These are phyloP conservation scores for Macrocentrus cingulum DNA, from an alignment of 1,140 invertebrate species.

Conservation along the genomic window DNA sequence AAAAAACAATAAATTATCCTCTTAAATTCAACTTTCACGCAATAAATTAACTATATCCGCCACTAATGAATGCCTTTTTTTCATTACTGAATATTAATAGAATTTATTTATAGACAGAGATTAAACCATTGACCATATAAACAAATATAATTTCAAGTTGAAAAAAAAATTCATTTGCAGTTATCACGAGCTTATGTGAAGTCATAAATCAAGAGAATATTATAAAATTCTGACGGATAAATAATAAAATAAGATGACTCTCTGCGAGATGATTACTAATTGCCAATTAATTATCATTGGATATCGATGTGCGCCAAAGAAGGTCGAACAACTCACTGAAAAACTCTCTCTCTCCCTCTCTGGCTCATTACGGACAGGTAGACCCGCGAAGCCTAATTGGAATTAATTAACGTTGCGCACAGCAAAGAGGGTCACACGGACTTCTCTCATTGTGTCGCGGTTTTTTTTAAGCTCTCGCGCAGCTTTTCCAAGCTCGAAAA, in stretches of 20 bases:
- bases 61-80: too few species aligned
- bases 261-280: not conserved
- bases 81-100: too few species aligned
- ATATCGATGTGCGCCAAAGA: not conserved
- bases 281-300: not conserved
- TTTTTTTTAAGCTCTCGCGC: not conserved
- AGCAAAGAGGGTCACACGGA: not conserved
- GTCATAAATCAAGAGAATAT: too few species aligned
- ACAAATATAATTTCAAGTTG: too few species aligned
- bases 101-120: too few species aligned
- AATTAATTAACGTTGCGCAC: not conserved
- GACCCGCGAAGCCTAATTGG: constrained; percentile 1
- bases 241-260: not conserved
- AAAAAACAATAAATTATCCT: too few species aligned
- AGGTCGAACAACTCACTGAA: not conserved
- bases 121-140: too few species aligned
- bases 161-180: too few species aligned
- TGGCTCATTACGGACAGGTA: not conserved
- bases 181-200: too few species aligned
- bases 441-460: not conserved
- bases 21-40: too few species aligned
- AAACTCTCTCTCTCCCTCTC: not conserved
- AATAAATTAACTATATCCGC: too few species aligned
- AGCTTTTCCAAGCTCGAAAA: too few species aligned
- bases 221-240: not conserved